These are phyloP conservation scores for Papilio glaucus DNA, from an alignment of 1,140 invertebrate species.

Conservation along the genomic window DNA sequence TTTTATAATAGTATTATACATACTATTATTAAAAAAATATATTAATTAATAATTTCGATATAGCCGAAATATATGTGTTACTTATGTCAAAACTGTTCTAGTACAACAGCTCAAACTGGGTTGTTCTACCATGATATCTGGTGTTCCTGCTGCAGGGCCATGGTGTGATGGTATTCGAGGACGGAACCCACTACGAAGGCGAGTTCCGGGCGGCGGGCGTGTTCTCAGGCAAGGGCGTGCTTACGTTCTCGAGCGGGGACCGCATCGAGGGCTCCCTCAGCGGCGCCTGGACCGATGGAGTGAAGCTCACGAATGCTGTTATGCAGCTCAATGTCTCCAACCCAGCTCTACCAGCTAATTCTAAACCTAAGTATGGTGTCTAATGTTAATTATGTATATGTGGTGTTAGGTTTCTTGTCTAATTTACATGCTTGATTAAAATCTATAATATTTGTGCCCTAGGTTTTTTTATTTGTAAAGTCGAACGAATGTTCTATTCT, in stretches of 20 bases:
- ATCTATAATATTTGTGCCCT: too few species aligned
- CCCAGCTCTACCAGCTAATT: slow-evolving; percentile 76
- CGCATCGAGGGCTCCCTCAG: slow-evolving; percentile 88
- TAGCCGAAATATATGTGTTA: too few species aligned
- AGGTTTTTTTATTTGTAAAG: too few species aligned
- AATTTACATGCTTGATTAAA: too few species aligned
- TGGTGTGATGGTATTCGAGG: slow-evolving; percentile 94
- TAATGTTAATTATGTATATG: slow-evolving; percentile 19
- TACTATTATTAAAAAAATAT: too few species aligned
- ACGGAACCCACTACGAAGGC: slow-evolving; percentile 94
- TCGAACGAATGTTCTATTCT: too few species aligned
- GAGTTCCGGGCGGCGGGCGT: slow-evolving; percentile 91
- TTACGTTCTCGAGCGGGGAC: slow-evolving; percentile 90
- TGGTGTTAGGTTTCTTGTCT: too few species aligned
- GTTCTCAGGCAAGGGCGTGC: slow-evolving; percentile 90
- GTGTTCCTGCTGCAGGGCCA: slow-evolving; percentile 85
- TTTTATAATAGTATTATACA: too few species aligned
- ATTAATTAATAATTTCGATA: too few species aligned
- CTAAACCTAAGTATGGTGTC: slow-evolving; percentile 85
- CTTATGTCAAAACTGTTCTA: not conserved
- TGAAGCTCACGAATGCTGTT: slow-evolving; percentile 90
- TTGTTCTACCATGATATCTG: not conserved
- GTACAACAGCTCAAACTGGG: not conserved
- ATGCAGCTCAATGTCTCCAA: slow-evolving; percentile 87
- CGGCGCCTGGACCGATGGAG: slow-evolving; percentile 91